Base-by-base conservation (phyloP, 2,113 vertebrate species). In the Hyperoodon ampullatus region DNA sequence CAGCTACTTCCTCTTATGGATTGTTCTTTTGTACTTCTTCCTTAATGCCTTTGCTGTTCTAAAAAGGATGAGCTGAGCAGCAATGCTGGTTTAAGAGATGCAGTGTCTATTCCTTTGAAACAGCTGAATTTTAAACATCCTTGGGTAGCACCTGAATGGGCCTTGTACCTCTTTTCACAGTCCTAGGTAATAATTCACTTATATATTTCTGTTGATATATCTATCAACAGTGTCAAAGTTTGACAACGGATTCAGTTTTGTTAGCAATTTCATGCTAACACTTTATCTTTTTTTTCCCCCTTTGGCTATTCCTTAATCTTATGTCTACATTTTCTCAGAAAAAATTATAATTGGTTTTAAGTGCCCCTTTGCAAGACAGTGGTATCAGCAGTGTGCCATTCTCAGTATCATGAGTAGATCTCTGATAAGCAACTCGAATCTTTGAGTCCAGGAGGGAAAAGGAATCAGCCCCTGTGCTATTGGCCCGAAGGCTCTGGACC, bases 21-120 rank as follows among this genome's bases (percentile, higher is more conserved):
- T 77, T 87, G 74, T 74, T 97, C 97, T 96, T 96, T 92, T 93
- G 53, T 95, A 53, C 42, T 90, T 95, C 30, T 68, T 65, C 7
- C 13, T 91, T 84, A 26, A 71, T 63, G 65, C n/a, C 5, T 2
- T 21, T 63, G 68, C 55, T 93, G 5, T 68, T 50, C 39, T 72
- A 77, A 81, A 18, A 80, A 85, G 89, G 78, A 72, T 81, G n/a
- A 12, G 50, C 21, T 28, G 9, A 94, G 58, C 4, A 58, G 35
- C 4, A 3, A 8, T 14, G 30, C 44, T 86, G 33, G 5, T 21
- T 2, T 28, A 75, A 78, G 50, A 71, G 39, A 61, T 39, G 44
- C 19, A 42, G 30, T 1, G 47, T 4, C 26, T 61, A 2, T 13
- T 55, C 90, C 61, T 89, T 90, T 86, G 28, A 71, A 65, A 91